Percentiles rank a stretch among this genome's conserved stretches.
These are phyloP conservation scores for Dissostichus mawsoni DNA, from an alignment of 2,113 vertebrate genomes.

Conservation along the genomic window DNA sequence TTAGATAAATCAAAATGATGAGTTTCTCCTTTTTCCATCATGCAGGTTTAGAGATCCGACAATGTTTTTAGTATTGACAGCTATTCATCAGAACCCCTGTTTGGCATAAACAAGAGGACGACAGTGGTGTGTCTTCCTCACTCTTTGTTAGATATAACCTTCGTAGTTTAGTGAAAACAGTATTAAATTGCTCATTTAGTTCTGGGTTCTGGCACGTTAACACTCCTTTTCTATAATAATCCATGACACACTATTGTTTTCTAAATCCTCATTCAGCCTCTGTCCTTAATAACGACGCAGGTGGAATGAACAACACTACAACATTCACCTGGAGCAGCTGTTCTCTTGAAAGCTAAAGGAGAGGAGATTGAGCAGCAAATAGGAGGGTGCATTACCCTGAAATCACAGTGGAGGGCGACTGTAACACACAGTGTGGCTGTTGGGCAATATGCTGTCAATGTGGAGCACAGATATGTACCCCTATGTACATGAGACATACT, in stretches of 20 bases:
- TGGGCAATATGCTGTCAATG: background rate
- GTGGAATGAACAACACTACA: background rate
- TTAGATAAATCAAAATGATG: constrained; percentile 4
- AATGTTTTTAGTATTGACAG: background rate
- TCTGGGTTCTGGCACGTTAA: background rate
- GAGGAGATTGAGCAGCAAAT: background rate
- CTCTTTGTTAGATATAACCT: background rate
- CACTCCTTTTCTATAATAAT: background rate
- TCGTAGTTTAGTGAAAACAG: background rate
- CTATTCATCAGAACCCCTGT: background rate
- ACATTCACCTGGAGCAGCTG: background rate
- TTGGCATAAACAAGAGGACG: background rate
- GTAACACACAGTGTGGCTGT: constrained; percentile 22
- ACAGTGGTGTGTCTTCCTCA: background rate
- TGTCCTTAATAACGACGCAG: background rate
- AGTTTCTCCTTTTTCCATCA: background rate
- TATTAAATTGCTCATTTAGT: background rate
- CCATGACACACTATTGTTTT: background rate
- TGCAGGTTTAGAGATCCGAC: background rate
- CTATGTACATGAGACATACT: background rate
- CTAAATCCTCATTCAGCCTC: background rate
- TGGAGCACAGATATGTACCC: background rate
- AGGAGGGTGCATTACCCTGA: constrained; percentile 52
- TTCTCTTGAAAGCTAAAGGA: background rate
- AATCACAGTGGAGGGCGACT: constrained; percentile 65